These are phyloP conservation scores for Anisognathus igniventris DNA, from an alignment of 2,797 vertebrate species.

Conservation along the genomic window DNA sequence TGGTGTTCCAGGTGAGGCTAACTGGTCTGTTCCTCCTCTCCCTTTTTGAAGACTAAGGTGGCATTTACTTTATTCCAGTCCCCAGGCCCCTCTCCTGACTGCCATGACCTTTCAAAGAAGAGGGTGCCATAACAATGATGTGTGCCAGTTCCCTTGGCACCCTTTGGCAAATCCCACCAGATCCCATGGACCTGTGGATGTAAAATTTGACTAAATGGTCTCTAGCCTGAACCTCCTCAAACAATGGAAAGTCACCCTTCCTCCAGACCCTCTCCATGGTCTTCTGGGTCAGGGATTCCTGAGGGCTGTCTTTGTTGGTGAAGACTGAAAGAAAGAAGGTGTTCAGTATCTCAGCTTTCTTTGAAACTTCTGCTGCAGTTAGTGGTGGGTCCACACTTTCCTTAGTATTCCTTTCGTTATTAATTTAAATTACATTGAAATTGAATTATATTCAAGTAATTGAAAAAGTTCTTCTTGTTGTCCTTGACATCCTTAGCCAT, in stretches of 20 bases:
- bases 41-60: neutral
- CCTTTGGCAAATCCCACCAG: rapidly evolving
- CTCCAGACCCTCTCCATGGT: neutral
- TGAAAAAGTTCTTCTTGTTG: neutral
- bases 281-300: neutral
- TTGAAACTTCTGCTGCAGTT: neutral
- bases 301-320: neutral
- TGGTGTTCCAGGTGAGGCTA: neutral
- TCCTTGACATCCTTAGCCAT: neutral
- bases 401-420: neutral
- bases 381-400: neutral
- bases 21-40: neutral
- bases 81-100: neutral
- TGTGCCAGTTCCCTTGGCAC: neutral
- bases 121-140: too few species aligned
- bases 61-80: neutral
- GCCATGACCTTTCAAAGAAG: neutral
- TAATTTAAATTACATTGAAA: neutral
- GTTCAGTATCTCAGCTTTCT: neutral
- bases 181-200: neutral
- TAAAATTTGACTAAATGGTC: neutral
- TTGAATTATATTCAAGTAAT: neutral
- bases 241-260: neutral
- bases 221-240: neutral
- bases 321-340: neutral